These are phyloP conservation scores for Valencia hispanica DNA, from an alignment of 2,797 vertebrate genomes.

Conservation along the genomic window DNA sequence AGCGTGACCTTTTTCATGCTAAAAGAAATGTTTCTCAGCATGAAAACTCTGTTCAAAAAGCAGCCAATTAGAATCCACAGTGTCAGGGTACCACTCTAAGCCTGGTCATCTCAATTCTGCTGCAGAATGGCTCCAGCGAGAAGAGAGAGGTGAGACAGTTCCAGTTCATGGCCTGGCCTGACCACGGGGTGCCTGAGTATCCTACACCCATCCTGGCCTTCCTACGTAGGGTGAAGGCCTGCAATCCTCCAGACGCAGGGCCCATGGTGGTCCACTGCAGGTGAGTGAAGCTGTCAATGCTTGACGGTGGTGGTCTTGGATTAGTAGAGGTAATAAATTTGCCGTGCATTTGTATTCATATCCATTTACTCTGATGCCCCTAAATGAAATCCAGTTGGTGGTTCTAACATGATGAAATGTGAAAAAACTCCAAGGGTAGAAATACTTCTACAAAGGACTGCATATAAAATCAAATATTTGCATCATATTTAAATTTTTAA, in stretches of 20 bases:
- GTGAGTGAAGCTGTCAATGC: constrained; percentile 66
- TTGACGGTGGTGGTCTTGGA: not conserved
- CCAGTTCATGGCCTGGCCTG: constrained; percentile 98
- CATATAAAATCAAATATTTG: not conserved
- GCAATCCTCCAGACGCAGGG: constrained; percentile 92
- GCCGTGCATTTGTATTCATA: not conserved
- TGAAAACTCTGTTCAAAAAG: constrained; percentile 29
- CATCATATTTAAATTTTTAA: not conserved
- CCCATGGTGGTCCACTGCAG: constrained; percentile 98
- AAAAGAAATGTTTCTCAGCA: constrained; percentile 10
- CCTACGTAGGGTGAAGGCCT: constrained; percentile 92
- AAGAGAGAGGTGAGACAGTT: constrained; percentile 95
- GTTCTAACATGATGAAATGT: not conserved
- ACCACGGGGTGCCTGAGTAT: constrained; percentile 94
- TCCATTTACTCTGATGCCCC: not conserved
- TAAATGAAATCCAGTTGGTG: not conserved
- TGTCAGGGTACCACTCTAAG: not conserved
- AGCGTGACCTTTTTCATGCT: constrained; percentile 24
- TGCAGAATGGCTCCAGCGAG: constrained; percentile 93
- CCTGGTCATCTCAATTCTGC: not conserved
- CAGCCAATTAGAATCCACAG: constrained; percentile 8
- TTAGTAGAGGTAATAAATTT: not conserved
- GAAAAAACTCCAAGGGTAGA: too few relatives aligned
- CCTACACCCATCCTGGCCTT: constrained; percentile 95
- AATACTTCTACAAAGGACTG: too few relatives aligned